These are phyloP conservation scores for Coendou prehensilis DNA, from an alignment of 2,797 vertebrate genomes.

Conservation along the genomic window DNA sequence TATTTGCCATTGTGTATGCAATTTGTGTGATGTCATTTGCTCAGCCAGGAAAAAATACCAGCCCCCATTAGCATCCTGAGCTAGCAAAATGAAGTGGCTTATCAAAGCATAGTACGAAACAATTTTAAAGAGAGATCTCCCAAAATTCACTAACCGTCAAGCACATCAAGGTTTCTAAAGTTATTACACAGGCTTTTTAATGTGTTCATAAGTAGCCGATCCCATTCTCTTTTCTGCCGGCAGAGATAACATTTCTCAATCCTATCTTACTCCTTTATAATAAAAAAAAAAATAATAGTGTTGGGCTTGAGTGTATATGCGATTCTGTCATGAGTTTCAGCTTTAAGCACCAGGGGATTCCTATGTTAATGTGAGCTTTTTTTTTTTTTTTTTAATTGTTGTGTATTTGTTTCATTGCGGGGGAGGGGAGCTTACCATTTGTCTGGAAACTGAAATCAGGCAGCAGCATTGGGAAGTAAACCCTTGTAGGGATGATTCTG, in stretches of 20 bases:
- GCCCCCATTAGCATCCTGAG: conserved; percentile 6
- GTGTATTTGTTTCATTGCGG: not conserved
- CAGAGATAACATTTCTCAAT: conserved; percentile 55
- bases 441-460: conserved; percentile 61
- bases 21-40: conserved; percentile 68
- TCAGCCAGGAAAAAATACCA: conserved; percentile 51
- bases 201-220: not conserved
- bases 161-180: conserved; percentile 55
- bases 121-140: conserved; percentile 54
- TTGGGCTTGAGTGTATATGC: not conserved
- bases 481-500: conserved; percentile 26
- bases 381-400: not conserved
- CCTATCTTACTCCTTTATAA: not conserved
- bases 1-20: not conserved
- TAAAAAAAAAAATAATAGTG: conserved; percentile 60
- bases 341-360: conserved; percentile 24
- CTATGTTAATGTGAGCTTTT: conserved; percentile 3
- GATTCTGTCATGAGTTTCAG: conserved; percentile 33
- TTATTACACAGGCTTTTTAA: conserved; percentile 34
- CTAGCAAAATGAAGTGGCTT: conserved; percentile 45
- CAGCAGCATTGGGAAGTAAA: conserved; percentile 50
- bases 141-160: conserved; percentile 52
- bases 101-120: conserved; percentile 41
- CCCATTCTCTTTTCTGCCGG: conserved; percentile 35
- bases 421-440: not conserved